Conservation (phyloP, 2,888 invertebrate genomes). For the Mesorhabditis sp. region DNA sequence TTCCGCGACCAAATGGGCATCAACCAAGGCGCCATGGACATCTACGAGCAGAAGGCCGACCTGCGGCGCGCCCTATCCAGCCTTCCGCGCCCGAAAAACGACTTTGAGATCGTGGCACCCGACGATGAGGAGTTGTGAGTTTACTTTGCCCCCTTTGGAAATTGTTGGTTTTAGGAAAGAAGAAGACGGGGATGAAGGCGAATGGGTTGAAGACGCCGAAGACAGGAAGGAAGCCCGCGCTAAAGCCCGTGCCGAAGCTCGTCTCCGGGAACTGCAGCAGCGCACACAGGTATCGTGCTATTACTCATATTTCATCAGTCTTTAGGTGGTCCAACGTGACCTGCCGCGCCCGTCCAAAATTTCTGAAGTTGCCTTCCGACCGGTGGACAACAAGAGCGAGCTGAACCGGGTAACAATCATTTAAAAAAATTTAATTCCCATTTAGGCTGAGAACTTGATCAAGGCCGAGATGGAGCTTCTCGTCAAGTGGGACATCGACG, state of each 20-base stretch:
- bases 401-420: constrained; percentile 26
- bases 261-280: constrained; percentile 35
- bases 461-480: constrained; percentile 62
- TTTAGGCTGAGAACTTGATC: constrained; percentile 52
- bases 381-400: constrained; percentile 33
- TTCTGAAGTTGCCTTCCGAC: constrained; percentile 39
- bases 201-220: constrained; percentile 56
- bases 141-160: neutral
- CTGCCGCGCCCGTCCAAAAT: constrained; percentile 50
- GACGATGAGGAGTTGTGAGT: constrained; percentile 63
- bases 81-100: constrained; percentile 86
- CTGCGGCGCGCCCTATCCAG: constrained; percentile 75
- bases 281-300: constrained; percentile 55
- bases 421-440: constrained; percentile 8
- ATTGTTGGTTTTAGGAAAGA: neutral
- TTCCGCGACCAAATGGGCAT: constrained; percentile 89
- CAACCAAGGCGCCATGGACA: constrained; percentile 76
- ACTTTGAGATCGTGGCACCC: constrained; percentile 96
- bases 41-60: constrained; percentile 59
- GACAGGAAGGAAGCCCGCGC: constrained; percentile 54
- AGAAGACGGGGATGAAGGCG: constrained; percentile 16
- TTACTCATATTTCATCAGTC: constrained; percentile 58
- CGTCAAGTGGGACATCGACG: constrained; percentile 49
- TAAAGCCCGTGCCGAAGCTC: constrained; percentile 56
- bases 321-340: constrained; percentile 42